Evolutionary conservation across 2,888 invertebrate species (phyloP).

Genomic region (Cheilosia impressa): DNA sequence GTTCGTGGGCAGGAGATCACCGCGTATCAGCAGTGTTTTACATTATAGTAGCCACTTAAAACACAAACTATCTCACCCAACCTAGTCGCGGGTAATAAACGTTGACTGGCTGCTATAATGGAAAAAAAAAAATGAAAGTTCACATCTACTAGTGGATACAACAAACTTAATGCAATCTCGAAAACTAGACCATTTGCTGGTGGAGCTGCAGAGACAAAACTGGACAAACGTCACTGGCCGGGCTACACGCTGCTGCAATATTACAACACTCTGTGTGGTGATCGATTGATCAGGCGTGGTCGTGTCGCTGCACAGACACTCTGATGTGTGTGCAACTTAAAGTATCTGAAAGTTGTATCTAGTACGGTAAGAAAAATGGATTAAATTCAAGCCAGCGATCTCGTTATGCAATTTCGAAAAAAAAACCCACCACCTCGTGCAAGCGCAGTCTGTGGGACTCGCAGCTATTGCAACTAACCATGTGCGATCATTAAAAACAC

Average conservation of each 20-base stretch:
- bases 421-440: background rate
- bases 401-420: conserved; percentile 38
- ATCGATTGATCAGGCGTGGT: conserved; percentile 71
- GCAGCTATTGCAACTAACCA: background rate
- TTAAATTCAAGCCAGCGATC: conserved; percentile 27
- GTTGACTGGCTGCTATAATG: conserved; percentile 23
- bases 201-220: conserved; percentile 23
- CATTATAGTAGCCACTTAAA: conserved; percentile 26
- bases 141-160: conserved; percentile 29
- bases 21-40: conserved; percentile 1
- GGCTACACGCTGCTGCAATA: conserved; percentile 4
- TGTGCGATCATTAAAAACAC: conserved; percentile 13
- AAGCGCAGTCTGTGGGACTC: background rate
- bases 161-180: conserved; percentile 34
- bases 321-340: conserved; percentile 6
- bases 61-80: conserved; percentile 35
- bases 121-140: conserved; percentile 66
- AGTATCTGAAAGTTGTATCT: conserved; percentile 53
- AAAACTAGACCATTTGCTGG: conserved; percentile 39
- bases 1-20: conserved; percentile 1
- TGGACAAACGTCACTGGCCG: conserved; percentile 58
- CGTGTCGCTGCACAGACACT: conserved; percentile 24
- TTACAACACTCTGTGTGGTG: conserved; percentile 52
- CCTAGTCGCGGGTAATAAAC: conserved; percentile 34
- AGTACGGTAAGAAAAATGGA: conserved; percentile 27